A percentile compares a stretch with the other conserved stretches of the same genome.
These are phyloP conservation scores for Ginglymostoma cirratum DNA, from an alignment of 2,113 vertebrate species.

Conservation along the genomic window DNA sequence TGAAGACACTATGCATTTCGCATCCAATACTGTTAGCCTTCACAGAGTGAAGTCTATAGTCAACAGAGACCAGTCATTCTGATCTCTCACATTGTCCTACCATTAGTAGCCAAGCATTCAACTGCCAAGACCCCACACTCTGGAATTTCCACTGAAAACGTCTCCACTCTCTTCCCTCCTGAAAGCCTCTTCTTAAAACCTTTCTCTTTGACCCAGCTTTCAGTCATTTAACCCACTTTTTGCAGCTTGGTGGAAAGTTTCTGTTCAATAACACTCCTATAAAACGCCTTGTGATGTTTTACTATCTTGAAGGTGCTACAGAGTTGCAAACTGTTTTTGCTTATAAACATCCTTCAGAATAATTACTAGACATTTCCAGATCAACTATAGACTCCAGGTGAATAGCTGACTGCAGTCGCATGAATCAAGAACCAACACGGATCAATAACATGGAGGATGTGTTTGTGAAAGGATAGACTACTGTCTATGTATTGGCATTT, in stretches of 20 bases:
- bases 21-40: background rate
- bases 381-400: background rate
- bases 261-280: too few species aligned
- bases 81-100: background rate
- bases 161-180: background rate
- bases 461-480: background rate
- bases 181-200: background rate
- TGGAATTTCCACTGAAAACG: background rate
- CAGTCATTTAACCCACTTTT: background rate
- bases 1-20: background rate
- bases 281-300: background rate
- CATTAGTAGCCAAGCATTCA: background rate
- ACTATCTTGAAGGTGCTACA: background rate
- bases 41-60: background rate
- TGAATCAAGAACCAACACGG: background rate
- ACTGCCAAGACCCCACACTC: background rate
- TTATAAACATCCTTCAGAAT: background rate
- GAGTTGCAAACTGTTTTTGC: background rate
- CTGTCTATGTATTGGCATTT: background rate
- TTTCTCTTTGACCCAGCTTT: background rate
- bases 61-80: background rate
- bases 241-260: too few species aligned
- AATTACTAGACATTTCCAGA: background rate
- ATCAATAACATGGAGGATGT: background rate
- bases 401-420: background rate